A percentile compares a stretch with the other conserved stretches of the same genome.
Evolutionary conservation across 2,797 vertebrate genomes (phyloP).

Genomic region (Tamandua tetradactyla): DNA sequence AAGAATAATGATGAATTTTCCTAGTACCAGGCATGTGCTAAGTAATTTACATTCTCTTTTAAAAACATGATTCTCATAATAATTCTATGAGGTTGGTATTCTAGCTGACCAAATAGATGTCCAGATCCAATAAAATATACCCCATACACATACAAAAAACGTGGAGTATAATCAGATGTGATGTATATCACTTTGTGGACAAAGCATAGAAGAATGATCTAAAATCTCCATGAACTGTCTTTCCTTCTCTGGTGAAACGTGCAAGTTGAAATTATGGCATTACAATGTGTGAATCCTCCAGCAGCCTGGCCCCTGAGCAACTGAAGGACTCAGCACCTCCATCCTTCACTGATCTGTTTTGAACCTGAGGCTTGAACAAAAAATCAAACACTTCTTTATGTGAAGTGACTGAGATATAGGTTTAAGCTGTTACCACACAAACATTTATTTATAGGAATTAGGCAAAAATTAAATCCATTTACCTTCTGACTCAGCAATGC

Average conservation of each 20-base stretch:
- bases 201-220: background rate
- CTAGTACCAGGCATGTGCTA: background rate
- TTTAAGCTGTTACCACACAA: background rate
- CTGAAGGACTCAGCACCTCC: background rate
- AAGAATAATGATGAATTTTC: background rate
- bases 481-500: background rate
- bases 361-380: background rate
- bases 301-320: background rate
- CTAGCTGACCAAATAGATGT: constrained; percentile 26
- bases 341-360: background rate
- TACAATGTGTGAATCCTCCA: background rate
- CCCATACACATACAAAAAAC: background rate
- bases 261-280: background rate
- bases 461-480: background rate
- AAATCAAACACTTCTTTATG: background rate
- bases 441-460: background rate
- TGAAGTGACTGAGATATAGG: background rate
- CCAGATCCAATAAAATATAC: background rate
- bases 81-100: background rate
- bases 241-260: background rate
- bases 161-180: background rate
- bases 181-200: background rate
- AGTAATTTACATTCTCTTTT: background rate
- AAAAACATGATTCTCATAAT: background rate
- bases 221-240: background rate